A percentile compares a stretch with the other conserved stretches of the same genome.
Conservation (phyloP, 30 jellyfish, hydroid and myxozoan genomes). For the Hydractinia echinata region DNA sequence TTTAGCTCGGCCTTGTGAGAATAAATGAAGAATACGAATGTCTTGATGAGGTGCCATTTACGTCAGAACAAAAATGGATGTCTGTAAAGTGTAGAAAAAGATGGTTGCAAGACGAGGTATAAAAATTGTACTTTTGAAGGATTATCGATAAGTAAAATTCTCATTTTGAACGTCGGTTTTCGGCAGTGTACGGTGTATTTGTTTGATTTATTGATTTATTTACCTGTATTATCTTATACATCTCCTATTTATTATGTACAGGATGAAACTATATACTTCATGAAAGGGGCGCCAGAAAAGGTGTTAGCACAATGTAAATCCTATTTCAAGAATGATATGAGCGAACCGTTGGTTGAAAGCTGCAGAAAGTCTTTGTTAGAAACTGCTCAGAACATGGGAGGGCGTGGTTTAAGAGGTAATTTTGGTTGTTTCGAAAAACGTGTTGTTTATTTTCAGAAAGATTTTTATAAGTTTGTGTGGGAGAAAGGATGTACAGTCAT, state of each 20-base stretch:
- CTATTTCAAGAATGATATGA: conserved; percentile 36
- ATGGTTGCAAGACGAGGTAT: background rate
- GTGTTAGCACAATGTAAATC: conserved; percentile 53
- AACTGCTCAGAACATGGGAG: conserved; percentile 53
- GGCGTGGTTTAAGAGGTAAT: conserved; percentile 73
- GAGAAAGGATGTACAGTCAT: too few relatives aligned
- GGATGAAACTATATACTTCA: conserved; percentile 43
- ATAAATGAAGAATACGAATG: conserved; percentile 57
- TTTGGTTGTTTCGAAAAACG: too few relatives aligned
- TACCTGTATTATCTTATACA: background rate
- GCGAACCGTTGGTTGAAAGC: conserved; percentile 29
- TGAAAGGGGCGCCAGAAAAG: conserved; percentile 92
- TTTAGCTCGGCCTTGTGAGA: conserved; percentile 75
- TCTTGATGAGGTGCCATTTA: conserved; percentile 79
- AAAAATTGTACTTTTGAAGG: background rate
- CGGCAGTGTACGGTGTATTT: background rate
- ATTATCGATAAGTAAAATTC: too few relatives aligned
- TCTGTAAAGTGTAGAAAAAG: conserved; percentile 59
- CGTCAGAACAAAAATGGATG: conserved; percentile 60
- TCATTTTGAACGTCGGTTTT: background rate
- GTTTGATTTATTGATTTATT: background rate
- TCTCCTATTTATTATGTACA: background rate
- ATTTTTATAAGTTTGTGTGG: too few relatives aligned
- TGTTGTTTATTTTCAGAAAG: too few relatives aligned
- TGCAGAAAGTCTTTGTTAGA: conserved; percentile 36